Evolutionary conservation across 2,888 invertebrate genomes (phyloP).

Genomic region (Caenorhabditis doughertyi): DNA sequence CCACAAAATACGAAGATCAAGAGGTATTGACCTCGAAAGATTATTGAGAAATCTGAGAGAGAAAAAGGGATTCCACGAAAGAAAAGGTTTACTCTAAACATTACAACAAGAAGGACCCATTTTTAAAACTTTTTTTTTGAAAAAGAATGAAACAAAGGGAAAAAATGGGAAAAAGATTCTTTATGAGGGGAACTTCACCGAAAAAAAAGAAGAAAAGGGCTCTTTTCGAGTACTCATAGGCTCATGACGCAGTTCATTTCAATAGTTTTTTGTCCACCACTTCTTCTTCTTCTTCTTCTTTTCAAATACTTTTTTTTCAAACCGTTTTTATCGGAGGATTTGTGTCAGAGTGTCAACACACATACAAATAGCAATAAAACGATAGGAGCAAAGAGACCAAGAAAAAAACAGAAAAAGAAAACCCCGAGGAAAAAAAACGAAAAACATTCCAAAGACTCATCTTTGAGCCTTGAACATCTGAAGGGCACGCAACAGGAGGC

Average conservation of each 20-base stretch:
- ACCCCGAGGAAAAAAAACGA: not conserved
- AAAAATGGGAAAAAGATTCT: not conserved
- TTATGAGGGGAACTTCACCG: not conserved
- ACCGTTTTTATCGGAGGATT: conserved; percentile 31
- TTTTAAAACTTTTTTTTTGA: not conserved
- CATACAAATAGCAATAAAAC: too few species aligned
- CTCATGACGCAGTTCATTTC: conserved; percentile 51
- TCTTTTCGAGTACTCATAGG: conserved; percentile 29
- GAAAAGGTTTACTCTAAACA: conserved; percentile 21
- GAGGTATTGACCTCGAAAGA: not conserved
- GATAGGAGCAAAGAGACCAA: conserved; percentile 29
- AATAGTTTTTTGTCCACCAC: conserved; percentile 26
- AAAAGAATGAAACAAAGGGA: not conserved
- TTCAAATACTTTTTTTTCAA: conserved; percentile 28
- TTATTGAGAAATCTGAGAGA: conserved; percentile 12
- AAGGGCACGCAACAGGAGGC: conserved; percentile 19
- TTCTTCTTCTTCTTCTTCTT: conserved; percentile 14
- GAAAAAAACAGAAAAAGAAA: conserved; percentile 7
- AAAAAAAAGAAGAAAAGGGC: conserved; percentile 3
- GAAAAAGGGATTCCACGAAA: conserved; percentile 13
- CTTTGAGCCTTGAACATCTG: conserved; percentile 53
- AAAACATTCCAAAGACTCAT: conserved; percentile 50
- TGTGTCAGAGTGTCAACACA: conserved; percentile 7
- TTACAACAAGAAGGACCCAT: too few species aligned
- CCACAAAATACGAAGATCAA: conserved; percentile 7